Base-by-base conservation (phyloP, 2,797 vertebrate species). In the Ibycter americanus region DNA sequence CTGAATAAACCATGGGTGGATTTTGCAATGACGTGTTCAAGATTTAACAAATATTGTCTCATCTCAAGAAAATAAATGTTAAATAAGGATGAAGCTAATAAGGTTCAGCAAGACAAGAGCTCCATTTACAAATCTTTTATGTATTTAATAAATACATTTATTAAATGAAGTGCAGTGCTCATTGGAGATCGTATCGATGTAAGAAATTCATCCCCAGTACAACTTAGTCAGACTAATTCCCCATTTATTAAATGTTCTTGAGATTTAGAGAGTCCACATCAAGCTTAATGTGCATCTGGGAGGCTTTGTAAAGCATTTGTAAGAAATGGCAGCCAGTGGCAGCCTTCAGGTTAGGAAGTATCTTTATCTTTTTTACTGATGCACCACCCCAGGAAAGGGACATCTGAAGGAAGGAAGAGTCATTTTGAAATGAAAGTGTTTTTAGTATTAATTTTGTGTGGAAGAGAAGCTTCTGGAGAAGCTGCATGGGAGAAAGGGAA, bases 121-220 rank as follows among this genome's bases (percentile, higher is more conserved):
- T 97, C 93, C 96, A 93, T 96, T 98, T 98, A 81, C 91, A 96
- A 97, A 80, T 97, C 80, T 74, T 97, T 95, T 95, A 95, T 97
- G 90, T 96, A 95, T 97, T 97, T 97, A 97, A 98, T 97, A 98
- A 97, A 97, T 95, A 96, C 61, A 94, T 97, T 94, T 97, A 98
- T 98, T 97, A 98, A 97, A 98, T 97, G 96, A 97, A 97, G 86
- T 79, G 78, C 65, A 79, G 80, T 55, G 46, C 94, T 96, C 88
- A 92, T 80, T 96, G 92, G 81, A 96, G 91, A 96, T 89, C 42
- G 59, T 88, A 91, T 97, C 90, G 4, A 93, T 88, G 92, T 89
- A 95, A 97, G 91, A 83, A 89, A 96, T 96, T 97, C 76, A 95
- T 96, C 93, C 96, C 87, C 19, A 10, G 67, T 83, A 92, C 31